Percentiles rank a stretch among this genome's conserved stretches.
phyloP scores from a whole-genome alignment of 2,113 vertebrate species.

The Lagopus muta region DNA sequence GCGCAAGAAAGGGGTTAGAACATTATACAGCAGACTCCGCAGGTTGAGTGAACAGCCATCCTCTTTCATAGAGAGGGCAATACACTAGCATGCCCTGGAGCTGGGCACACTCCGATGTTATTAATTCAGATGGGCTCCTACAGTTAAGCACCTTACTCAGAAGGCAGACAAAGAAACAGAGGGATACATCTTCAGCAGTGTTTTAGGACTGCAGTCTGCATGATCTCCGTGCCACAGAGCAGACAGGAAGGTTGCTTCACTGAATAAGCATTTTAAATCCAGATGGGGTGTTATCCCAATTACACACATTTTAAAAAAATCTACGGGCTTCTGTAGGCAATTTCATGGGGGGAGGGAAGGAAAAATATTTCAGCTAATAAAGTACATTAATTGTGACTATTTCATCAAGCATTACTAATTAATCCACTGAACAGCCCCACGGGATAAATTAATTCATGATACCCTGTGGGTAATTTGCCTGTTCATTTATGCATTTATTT shows the following conservation, averaged over 20 bases:
- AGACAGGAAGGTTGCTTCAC: not conserved
- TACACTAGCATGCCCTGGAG: not conserved
- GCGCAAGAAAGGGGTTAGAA: no score
- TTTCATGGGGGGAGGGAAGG: not conserved
- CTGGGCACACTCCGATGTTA: not conserved
- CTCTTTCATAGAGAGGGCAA: not conserved
- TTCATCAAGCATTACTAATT: conserved; percentile 42
- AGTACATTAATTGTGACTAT: conserved; percentile 31
- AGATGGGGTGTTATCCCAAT: not conserved
- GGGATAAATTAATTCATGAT: not conserved
- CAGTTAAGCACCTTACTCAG: fast-evolving
- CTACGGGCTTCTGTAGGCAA: not conserved
- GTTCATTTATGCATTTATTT: not conserved
- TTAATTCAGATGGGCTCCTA: fast-evolving
- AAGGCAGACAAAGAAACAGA: not conserved
- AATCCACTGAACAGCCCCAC: conserved; percentile 14
- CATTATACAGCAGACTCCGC: fast-evolving
- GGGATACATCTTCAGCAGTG: not conserved
- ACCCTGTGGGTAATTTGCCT: not conserved
- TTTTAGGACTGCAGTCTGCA: not conserved
- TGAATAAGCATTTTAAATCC: not conserved
- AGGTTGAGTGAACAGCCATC: not conserved
- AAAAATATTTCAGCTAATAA: not conserved
- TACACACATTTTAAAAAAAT: not conserved
- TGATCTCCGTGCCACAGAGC: fast-evolving